Evolutionary conservation across 2,888 invertebrate species (phyloP).

Genomic region (Heliconius cydno): DNA sequence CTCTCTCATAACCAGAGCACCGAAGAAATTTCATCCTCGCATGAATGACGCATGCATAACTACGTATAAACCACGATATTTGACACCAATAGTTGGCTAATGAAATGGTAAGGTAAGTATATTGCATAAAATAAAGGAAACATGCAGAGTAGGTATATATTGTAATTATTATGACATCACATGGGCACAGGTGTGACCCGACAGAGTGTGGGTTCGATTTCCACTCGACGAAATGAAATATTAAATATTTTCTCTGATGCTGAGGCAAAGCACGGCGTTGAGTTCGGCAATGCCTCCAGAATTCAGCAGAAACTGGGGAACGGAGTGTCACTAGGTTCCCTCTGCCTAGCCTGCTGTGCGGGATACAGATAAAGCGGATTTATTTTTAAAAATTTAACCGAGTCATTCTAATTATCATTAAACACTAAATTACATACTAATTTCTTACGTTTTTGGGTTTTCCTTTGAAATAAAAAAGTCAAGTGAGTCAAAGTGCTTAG

Average conservation of each 20-base stretch:
- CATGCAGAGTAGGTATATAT: conserved; percentile 22
- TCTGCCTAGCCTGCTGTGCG: no score
- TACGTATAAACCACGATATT: conserved; percentile 31
- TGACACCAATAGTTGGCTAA: conserved; percentile 36
- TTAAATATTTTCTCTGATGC: no score
- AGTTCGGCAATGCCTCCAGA: no score
- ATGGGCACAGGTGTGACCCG: background rate
- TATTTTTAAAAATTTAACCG: background rate
- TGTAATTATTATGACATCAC: conserved; percentile 27
- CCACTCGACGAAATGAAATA: no score
- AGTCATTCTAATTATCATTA: background rate
- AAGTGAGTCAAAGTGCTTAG: conserved; percentile 34
- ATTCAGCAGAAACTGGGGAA: no score
- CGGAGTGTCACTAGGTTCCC: no score
- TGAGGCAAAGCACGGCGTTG: no score
- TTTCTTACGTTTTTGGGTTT: conserved; percentile 31
- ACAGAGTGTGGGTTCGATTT: no score
- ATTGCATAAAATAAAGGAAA: conserved; percentile 34
- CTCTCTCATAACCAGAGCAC: background rate
- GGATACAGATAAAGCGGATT: no score
- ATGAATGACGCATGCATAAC: conserved; percentile 36
- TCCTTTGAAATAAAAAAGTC: conserved; percentile 26
- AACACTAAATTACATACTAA: background rate
- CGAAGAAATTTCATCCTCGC: conserved; percentile 30
- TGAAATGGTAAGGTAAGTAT: conserved; percentile 20